phyloP scores from a whole-genome alignment of 2,888 invertebrate species.

The Phyllotreta cruciferae region DNA sequence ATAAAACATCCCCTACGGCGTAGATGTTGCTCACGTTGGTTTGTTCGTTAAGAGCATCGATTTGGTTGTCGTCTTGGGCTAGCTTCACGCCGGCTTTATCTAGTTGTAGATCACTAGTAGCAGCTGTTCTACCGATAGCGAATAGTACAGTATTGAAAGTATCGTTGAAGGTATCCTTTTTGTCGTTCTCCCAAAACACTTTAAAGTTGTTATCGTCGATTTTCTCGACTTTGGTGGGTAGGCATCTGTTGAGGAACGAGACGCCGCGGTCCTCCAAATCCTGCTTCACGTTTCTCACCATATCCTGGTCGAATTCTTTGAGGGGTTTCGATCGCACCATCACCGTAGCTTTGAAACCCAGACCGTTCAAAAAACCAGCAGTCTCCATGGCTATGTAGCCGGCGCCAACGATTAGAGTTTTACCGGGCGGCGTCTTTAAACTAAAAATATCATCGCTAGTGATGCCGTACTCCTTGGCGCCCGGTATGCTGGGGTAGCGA shows the following conservation, averaged over 20 bases:
- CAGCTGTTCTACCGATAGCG: constrained; percentile 82
- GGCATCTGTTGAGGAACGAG: constrained; percentile 73
- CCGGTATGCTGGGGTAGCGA: constrained; percentile 86
- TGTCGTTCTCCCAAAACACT: constrained; percentile 70
- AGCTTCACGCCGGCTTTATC: constrained; percentile 76
- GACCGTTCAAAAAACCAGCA: constrained; percentile 88
- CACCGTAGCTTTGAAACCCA: constrained; percentile 86
- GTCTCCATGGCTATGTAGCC: constrained; percentile 95
- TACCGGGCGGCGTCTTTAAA: constrained; percentile 81
- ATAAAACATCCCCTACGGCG: constrained; percentile 93
- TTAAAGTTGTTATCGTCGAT: constrained; percentile 70
- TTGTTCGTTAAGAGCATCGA: constrained; percentile 78
- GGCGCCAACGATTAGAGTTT: constrained; percentile 88
- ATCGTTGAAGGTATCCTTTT: constrained; percentile 60
- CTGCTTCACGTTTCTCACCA: constrained; percentile 79
- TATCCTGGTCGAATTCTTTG: constrained; percentile 93
- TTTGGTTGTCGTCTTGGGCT: constrained; percentile 71
- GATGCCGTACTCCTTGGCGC: constrained; percentile 83
- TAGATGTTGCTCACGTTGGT: constrained; percentile 87
- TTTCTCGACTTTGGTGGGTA: constrained; percentile 78
- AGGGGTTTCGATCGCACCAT: constrained; percentile 88
- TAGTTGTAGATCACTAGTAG: constrained; percentile 75
- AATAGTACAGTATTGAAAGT: constrained; percentile 85
- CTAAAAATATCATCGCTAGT: constrained; percentile 96
- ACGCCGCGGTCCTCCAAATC: constrained; percentile 85